phyloP scores from a whole-genome alignment of 2,113 vertebrate species.

The Brachyistius frenatus region DNA sequence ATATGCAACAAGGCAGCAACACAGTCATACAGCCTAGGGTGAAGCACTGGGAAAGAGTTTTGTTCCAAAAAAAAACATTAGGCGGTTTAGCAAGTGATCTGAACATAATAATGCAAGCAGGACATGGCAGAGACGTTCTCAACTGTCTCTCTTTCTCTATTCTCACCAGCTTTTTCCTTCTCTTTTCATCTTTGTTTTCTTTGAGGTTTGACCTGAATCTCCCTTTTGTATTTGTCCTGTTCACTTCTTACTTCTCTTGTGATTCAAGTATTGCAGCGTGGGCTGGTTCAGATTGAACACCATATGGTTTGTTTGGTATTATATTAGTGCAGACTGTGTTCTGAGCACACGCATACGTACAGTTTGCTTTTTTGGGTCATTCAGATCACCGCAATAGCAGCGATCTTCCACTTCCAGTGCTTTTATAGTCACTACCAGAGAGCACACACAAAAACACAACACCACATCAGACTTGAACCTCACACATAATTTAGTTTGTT shows the following conservation, averaged over 20 bases:
- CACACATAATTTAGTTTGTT: not conserved
- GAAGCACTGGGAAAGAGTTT: constrained; percentile 35
- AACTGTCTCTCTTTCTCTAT: constrained; percentile 26
- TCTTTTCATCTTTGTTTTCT: constrained; percentile 7
- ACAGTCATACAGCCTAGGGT: constrained; percentile 46
- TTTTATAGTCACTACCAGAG: not conserved
- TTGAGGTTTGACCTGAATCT: constrained; percentile 34
- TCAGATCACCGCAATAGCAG: not conserved
- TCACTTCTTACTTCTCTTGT: not conserved
- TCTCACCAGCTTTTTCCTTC: constrained; percentile 4
- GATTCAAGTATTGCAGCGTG: not conserved
- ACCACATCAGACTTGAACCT: not conserved
- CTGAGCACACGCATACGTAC: too few relatives aligned
- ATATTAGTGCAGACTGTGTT: not conserved
- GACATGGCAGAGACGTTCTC: constrained; percentile 32
- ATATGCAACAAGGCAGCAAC: constrained; percentile 42
- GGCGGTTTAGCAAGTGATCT: constrained; percentile 49
- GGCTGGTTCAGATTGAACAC: constrained; percentile 2
- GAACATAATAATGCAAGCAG: constrained; percentile 40
- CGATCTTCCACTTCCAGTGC: not conserved
- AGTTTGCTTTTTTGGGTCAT: not conserved
- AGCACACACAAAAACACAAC: not conserved
- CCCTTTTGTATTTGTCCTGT: not conserved
- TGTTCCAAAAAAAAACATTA: constrained; percentile 51
- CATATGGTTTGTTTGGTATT: constrained; percentile 17